phyloP scores from a whole-genome alignment of 2,888 invertebrate genomes.

The Clusia tigrina region DNA sequence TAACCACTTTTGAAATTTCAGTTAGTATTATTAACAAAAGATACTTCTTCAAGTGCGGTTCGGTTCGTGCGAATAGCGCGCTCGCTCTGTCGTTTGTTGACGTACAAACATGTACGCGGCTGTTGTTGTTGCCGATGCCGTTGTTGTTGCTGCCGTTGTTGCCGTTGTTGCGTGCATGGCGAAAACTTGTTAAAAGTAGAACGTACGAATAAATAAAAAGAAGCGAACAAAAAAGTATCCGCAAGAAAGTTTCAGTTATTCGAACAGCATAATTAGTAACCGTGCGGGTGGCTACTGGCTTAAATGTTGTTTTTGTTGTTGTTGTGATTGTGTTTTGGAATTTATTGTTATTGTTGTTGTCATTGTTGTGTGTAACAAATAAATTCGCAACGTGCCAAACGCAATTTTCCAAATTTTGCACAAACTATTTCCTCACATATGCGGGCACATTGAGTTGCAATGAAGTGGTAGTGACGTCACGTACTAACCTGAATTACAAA shows the following conservation, averaged over 20 bases:
- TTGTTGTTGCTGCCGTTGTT: neutral
- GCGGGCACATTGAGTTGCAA: no score
- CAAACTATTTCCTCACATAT: no score
- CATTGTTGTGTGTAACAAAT: neutral
- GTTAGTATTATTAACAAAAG: conserved; percentile 59
- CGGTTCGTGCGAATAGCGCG: neutral
- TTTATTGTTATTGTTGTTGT: neutral
- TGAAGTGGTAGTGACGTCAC: no score
- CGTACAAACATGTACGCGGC: neutral
- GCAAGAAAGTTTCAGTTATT: neutral
- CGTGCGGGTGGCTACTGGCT: neutral
- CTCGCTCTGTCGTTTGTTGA: neutral
- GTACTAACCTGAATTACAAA: no score
- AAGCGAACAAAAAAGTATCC: neutral
- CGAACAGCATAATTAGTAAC: neutral
- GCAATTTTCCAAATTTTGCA: no score
- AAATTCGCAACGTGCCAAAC: no score
- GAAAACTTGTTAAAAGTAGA: neutral
- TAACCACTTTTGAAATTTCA: conserved; percentile 33
- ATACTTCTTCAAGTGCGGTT: conserved; percentile 6
- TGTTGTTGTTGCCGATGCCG: neutral
- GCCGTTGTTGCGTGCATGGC: neutral
- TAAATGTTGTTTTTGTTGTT: neutral
- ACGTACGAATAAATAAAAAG: neutral
- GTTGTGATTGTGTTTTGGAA: conserved; percentile 4